These are phyloP conservation scores for Porites australiensis DNA, from an alignment of 64 coral and sea anemone genomes.

Conservation along the genomic window DNA sequence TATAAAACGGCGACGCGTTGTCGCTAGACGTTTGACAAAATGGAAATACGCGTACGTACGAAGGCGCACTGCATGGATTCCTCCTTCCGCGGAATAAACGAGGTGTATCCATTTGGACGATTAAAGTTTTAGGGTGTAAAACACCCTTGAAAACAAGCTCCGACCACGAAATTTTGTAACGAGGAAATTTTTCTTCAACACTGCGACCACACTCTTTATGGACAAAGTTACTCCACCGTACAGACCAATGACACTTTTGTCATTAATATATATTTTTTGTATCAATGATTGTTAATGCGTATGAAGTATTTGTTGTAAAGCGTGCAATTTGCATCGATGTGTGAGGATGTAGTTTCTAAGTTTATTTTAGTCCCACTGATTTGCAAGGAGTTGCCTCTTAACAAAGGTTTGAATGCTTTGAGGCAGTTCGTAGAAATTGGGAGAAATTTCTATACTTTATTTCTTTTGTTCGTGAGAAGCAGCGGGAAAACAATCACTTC, in stretches of 20 bases:
- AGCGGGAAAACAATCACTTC: not conserved
- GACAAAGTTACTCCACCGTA: slow-evolving; percentile 12
- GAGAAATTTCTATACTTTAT: not conserved
- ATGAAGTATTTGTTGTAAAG: not conserved
- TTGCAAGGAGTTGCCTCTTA: slow-evolving; percentile 1
- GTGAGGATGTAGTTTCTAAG: not conserved
- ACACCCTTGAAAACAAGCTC: not conserved
- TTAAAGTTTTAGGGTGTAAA: not conserved
- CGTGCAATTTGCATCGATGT: not conserved
- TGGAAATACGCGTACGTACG: not conserved
- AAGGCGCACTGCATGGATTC: not conserved
- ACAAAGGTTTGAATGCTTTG: not conserved
- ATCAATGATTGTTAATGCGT: not conserved
- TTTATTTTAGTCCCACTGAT: not conserved
- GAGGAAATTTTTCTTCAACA: not conserved
- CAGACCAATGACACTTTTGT: slow-evolving; percentile 33
- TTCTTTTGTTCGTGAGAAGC: not conserved
- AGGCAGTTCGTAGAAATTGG: not conserved
- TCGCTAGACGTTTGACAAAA: slow-evolving; percentile 25
- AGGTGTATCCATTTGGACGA: not conserved
- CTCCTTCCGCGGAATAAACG: not conserved
- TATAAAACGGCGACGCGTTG: slow-evolving; percentile 17
- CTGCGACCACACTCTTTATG: slow-evolving; percentile 27
- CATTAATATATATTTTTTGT: slow-evolving; percentile 11
- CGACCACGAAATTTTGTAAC: not conserved